A percentile compares a stretch with the other conserved stretches of the same genome.
These are phyloP conservation scores for Centrocercus urophasianus DNA, from an alignment of 2,113 vertebrate genomes.

Conservation along the genomic window DNA sequence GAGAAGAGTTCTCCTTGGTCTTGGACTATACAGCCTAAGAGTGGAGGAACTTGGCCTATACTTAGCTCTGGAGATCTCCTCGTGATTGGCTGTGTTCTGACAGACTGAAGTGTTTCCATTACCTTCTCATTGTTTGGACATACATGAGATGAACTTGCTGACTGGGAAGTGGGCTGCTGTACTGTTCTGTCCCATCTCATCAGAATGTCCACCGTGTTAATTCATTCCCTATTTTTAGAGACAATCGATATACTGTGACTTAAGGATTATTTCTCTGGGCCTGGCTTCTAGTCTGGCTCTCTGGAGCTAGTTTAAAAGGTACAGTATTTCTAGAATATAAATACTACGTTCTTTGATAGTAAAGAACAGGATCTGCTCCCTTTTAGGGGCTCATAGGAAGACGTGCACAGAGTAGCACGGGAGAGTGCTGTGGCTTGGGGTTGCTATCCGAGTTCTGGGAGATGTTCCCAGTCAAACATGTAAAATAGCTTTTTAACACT, in stretches of 20 bases:
- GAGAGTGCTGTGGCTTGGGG: slow-evolving; percentile 31
- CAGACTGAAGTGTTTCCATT: slow-evolving; percentile 18
- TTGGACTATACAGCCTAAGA: not conserved
- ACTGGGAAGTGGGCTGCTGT: not conserved
- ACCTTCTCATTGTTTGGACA: not conserved
- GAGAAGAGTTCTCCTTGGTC: not conserved
- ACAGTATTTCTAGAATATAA: slow-evolving; percentile 60
- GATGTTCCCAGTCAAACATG: slow-evolving; percentile 37
- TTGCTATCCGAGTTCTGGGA: slow-evolving; percentile 53
- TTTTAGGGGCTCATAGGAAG: slow-evolving; percentile 46
- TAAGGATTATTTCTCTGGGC: slow-evolving; percentile 52
- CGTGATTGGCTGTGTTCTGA: not conserved
- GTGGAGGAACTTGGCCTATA: not conserved
- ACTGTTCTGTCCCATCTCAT: slow-evolving; percentile 45
- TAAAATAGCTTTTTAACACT: slow-evolving; percentile 70
- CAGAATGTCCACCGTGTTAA: slow-evolving; percentile 38
- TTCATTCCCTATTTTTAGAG: slow-evolving; percentile 67
- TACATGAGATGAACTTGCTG: slow-evolving; percentile 27
- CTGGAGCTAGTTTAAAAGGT: slow-evolving; percentile 61
- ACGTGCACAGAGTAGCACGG: slow-evolving; percentile 26
- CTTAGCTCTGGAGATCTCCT: not conserved
- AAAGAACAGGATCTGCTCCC: slow-evolving; percentile 54
- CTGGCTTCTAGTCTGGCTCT: slow-evolving; percentile 57
- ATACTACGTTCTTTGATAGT: slow-evolving; percentile 32
- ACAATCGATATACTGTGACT: slow-evolving; percentile 73